These are phyloP conservation scores for Liasis olivaceus DNA, from an alignment of 2,797 vertebrate genomes.

Conservation along the genomic window DNA sequence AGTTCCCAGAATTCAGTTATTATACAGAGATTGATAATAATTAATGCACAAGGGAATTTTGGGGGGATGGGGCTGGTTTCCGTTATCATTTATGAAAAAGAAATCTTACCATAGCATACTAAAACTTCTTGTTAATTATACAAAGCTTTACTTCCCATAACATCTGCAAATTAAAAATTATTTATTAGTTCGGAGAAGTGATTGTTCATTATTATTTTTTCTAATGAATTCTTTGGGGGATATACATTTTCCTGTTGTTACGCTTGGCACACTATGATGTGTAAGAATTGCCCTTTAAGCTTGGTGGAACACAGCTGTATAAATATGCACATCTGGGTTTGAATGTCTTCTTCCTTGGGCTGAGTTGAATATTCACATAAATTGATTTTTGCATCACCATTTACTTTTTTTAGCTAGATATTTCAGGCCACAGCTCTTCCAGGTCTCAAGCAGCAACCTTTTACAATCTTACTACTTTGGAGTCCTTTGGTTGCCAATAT, in stretches of 20 bases:
- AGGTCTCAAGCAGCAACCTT: background rate
- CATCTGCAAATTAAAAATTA: background rate
- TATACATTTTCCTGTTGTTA: background rate
- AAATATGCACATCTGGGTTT: background rate
- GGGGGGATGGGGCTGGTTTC: conserved; percentile 21
- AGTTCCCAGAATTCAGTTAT: conserved; percentile 49
- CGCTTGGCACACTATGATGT: background rate
- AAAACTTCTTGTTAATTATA: conserved; percentile 52
- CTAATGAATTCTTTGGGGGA: background rate
- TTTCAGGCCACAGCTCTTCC: background rate
- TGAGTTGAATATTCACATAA: background rate
- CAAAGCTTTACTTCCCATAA: conserved; percentile 13
- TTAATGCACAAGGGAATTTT: conserved; percentile 49
- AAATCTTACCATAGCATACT: conserved; percentile 45
- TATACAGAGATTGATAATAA: conserved; percentile 54
- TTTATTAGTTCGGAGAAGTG: background rate
- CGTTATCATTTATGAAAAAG: conserved; percentile 49
- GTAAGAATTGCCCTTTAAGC: background rate
- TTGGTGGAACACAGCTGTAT: background rate
- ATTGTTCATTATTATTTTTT: background rate
- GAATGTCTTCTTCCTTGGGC: background rate
- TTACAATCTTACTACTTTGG: background rate
- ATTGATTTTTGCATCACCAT: background rate
- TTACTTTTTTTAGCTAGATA: background rate
- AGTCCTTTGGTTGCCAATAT: background rate